These are phyloP conservation scores for Brachyptera risi DNA, from an alignment of 2,888 invertebrate genomes.

Conservation along the genomic window DNA sequence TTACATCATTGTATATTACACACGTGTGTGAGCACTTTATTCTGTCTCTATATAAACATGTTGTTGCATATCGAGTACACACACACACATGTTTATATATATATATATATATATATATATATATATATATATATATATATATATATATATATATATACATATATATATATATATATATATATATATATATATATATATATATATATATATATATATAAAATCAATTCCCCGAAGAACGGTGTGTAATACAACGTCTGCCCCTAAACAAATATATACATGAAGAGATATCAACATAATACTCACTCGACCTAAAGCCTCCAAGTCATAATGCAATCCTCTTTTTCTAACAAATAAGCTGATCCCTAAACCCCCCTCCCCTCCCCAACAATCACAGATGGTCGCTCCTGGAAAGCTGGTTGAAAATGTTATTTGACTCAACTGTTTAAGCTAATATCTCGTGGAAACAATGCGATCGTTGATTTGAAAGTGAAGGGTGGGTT, in stretches of 20 bases:
- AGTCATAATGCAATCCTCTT: neutral
- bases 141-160: no score
- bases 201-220: no score
- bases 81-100: no score
- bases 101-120: no score
- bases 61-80: no score
- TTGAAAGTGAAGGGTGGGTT: no score
- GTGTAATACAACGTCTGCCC: neutral
- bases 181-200: no score
- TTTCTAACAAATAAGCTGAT: neutral
- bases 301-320: constrained; percentile 3
- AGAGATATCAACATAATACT: neutral
- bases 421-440: constrained; percentile 19
- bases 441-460: constrained; percentile 11
- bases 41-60: no score
- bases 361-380: neutral
- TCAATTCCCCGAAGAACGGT: neutral
- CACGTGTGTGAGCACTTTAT: no score
- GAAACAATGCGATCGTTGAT: constrained; percentile 16
- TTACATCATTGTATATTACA: no score
- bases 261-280: neutral
- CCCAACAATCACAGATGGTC: constrained; percentile 16
- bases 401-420: constrained; percentile 10
- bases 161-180: no score
- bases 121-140: no score